These are phyloP conservation scores for Erebia aethiops DNA, from an alignment of 2,888 invertebrate genomes.

Conservation along the genomic window DNA sequence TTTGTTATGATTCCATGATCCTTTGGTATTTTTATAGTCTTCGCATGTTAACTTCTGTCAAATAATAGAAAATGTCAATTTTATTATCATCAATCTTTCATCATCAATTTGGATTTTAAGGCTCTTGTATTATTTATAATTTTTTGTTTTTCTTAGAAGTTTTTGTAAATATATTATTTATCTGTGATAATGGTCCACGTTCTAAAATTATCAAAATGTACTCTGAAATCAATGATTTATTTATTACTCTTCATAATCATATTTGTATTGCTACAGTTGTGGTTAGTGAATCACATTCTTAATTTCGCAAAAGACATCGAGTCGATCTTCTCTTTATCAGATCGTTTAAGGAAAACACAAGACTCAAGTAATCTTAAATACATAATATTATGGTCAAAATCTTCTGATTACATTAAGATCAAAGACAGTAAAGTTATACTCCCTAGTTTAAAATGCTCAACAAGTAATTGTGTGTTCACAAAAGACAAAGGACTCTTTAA, in stretches of 20 bases:
- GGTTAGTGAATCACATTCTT: conserved; percentile 40
- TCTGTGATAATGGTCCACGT: conserved; percentile 18
- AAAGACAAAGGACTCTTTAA: conserved; percentile 46
- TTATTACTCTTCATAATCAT: conserved; percentile 40
- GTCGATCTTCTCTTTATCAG: conserved; percentile 27
- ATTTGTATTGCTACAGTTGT: conserved; percentile 41
- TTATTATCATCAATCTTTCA: too few species aligned
- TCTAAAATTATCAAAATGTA: conserved; percentile 35
- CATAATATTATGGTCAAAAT: conserved; percentile 49
- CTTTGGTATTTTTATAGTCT: too few species aligned
- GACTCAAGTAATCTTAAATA: conserved; percentile 42
- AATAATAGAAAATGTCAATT: too few species aligned
- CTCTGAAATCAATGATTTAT: conserved; percentile 41
- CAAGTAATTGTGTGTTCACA: conserved; percentile 52
- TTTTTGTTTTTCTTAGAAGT: too few species aligned
- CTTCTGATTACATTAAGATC: conserved; percentile 25
- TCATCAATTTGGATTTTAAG: too few species aligned
- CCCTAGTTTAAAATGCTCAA: conserved; percentile 44
- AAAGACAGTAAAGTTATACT: conserved; percentile 32
- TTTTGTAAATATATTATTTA: too few species aligned
- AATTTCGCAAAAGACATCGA: conserved; percentile 42
- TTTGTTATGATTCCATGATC: too few species aligned
- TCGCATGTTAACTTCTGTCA: too few species aligned
- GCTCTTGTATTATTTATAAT: too few species aligned
- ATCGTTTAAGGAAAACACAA: conserved; percentile 12